Evolutionary conservation across 2,113 vertebrate genomes (phyloP).

Genomic region (Nipponia nippon): DNA sequence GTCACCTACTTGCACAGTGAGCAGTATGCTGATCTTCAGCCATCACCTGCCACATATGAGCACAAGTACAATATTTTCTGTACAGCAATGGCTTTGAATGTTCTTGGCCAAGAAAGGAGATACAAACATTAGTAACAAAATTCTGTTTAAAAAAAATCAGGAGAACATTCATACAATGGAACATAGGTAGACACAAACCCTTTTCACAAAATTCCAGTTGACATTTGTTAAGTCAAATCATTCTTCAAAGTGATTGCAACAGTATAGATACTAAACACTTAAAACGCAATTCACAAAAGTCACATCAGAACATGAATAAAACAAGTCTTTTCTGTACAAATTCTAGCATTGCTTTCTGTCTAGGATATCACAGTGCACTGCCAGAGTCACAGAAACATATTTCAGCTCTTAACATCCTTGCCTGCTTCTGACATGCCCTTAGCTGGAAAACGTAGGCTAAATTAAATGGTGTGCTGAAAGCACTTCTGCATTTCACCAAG

Average conservation of each 20-base stretch:
- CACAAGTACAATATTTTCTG: neutral
- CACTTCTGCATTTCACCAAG: neutral
- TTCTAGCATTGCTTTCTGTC: neutral
- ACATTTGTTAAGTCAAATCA: neutral
- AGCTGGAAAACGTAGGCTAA: neutral
- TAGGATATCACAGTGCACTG: neutral
- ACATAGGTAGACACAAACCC: neutral
- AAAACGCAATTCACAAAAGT: neutral
- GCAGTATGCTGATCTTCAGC: neutral
- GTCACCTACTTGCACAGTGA: neutral
- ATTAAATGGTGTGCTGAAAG: neutral
- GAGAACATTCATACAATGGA: neutral
- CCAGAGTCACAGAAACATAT: neutral
- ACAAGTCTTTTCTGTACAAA: neutral
- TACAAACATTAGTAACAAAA: neutral
- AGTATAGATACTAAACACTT: neutral
- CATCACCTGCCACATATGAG: accelerated
- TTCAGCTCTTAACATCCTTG: neutral
- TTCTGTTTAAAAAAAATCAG: neutral
- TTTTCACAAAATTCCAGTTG: neutral
- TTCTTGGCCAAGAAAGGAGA: neutral
- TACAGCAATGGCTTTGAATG: neutral
- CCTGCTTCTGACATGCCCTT: neutral
- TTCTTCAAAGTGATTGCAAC: neutral
- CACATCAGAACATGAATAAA: neutral